Evolutionary conservation across 2,113 vertebrate species (phyloP).

Genomic region (Platichthys stellatus): DNA sequence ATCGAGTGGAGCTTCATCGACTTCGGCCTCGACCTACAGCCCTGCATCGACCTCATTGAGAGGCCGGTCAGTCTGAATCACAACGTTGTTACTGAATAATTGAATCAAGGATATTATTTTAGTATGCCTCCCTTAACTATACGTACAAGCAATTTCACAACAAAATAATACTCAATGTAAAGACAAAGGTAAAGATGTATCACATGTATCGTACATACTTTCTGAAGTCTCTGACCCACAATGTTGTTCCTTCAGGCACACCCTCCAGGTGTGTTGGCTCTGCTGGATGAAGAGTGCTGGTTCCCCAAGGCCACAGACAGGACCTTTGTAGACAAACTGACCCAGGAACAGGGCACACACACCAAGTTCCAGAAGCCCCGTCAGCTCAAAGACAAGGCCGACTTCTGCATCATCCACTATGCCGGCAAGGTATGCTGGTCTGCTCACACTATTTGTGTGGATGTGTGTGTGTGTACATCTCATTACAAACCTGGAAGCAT

Average conservation of each 20-base stretch:
- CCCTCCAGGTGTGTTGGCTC: conserved; percentile 93
- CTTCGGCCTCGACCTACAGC: conserved; percentile 96
- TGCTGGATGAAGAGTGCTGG: conserved; percentile 99
- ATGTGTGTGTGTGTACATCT: too few species aligned
- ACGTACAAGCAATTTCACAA: background rate
- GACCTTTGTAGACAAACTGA: conserved; percentile 96
- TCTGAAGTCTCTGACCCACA: background rate
- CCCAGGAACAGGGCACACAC: conserved; percentile 96
- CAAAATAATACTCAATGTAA: background rate
- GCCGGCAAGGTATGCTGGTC: conserved; percentile 89
- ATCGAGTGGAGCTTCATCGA: conserved; percentile 99
- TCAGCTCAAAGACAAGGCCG: conserved; percentile 96
- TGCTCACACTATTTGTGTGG: background rate
- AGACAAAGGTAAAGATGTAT: too few species aligned
- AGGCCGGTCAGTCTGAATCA: conserved; percentile 86
- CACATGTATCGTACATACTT: background rate
- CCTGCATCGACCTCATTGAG: conserved; percentile 98
- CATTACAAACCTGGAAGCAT: background rate
- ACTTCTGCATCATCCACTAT: conserved; percentile 98
- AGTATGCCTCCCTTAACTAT: background rate
- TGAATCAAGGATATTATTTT: background rate
- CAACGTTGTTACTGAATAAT: background rate
- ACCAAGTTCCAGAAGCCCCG: conserved; percentile 96
- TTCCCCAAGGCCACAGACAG: conserved; percentile 99
- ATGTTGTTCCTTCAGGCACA: conserved; percentile 84